A percentile compares a stretch with the other conserved stretches of the same genome.
These are phyloP conservation scores for Hydrotaea cyrtoneurina DNA, from an alignment of 2,888 invertebrate genomes.

Conservation along the genomic window DNA sequence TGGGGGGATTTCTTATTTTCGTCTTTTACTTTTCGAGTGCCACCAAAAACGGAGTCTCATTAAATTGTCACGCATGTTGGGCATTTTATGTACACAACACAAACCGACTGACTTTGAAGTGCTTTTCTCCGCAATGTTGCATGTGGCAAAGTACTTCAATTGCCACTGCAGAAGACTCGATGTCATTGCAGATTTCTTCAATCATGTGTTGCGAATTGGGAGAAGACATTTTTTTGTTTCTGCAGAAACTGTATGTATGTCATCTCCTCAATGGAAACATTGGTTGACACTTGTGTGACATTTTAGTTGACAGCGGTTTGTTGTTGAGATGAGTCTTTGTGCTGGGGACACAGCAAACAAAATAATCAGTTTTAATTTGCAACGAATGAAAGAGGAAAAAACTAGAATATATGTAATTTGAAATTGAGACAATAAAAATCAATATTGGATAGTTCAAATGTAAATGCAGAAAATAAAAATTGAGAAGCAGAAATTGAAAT, in stretches of 20 bases:
- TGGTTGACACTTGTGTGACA: constrained; percentile 67
- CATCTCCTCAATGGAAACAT: constrained; percentile 55
- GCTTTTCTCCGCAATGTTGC: constrained; percentile 1
- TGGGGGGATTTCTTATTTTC: constrained; percentile 11
- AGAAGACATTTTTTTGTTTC: not conserved
- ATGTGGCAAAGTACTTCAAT: not conserved
- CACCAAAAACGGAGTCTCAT: constrained; percentile 73
- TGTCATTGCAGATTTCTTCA: not conserved
- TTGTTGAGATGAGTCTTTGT: constrained; percentile 25
- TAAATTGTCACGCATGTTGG: constrained; percentile 80
- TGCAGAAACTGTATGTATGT: constrained; percentile 33
- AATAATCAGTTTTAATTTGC: constrained; percentile 37
- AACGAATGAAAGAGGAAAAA: too few relatives aligned
- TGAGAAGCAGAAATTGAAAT: too few relatives aligned
- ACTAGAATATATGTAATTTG: not conserved
- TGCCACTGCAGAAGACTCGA: not conserved
- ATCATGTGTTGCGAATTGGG: constrained; percentile 6
- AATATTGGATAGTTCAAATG: too few relatives aligned
- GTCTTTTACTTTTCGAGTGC: constrained; percentile 52
- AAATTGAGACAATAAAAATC: too few relatives aligned
- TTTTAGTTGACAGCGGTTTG: constrained; percentile 57
- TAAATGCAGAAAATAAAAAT: too few relatives aligned
- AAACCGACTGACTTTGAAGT: constrained; percentile 57
- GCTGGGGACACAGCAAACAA: constrained; percentile 7
- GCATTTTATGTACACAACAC: constrained; percentile 36